These are phyloP conservation scores for mouse (Mus musculus) DNA, from an alignment of 2,113 vertebrate genomes.

Conservation along the genomic window GRCm39 chr11:24723001-24723500, in stretches of 20 bases:
- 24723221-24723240: background rate
- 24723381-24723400: background rate
- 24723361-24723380: background rate
- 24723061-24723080: background rate
- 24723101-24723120: background rate
- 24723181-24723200: background rate
- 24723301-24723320: background rate
- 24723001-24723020: background rate
- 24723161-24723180: background rate
- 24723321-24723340: background rate
- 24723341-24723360: background rate
- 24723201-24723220: background rate
- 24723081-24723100: background rate
- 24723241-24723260: background rate
- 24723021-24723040: background rate
- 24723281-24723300: background rate
- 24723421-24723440: background rate
- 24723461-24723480: background rate
- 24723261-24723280: background rate
- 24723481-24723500: background rate
- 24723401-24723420: background rate
- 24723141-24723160: background rate
- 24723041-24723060: background rate
- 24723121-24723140: background rate
- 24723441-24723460: background rate